These are phyloP conservation scores for Ranitomeya imitator DNA, from an alignment of 2,113 vertebrate genomes.

Conservation along the genomic window DNA sequence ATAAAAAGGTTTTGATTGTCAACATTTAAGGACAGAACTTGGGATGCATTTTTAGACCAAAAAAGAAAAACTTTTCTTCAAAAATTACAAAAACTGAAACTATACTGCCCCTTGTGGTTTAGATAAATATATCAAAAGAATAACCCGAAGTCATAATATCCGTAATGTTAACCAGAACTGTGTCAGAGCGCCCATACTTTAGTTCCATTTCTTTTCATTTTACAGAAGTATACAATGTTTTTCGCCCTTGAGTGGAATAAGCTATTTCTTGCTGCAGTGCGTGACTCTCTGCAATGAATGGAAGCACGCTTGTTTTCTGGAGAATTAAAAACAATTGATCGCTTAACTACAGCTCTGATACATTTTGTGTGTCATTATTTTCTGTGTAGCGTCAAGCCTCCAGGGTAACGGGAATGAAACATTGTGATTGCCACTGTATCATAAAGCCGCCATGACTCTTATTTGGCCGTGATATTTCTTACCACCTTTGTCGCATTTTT, in stretches of 20 bases:
- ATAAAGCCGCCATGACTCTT: conserved; percentile 24
- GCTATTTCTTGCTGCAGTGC: not conserved
- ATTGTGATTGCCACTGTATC: not conserved
- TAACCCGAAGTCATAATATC: not conserved
- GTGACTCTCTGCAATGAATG: conserved; percentile 11
- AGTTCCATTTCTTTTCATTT: not conserved
- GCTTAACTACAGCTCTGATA: conserved; percentile 54
- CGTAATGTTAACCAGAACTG: not conserved
- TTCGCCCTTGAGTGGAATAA: conserved; percentile 26
- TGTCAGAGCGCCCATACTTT: not conserved
- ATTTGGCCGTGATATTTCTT: conserved; percentile 10
- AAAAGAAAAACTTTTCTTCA: not conserved
- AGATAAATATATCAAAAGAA: not conserved
- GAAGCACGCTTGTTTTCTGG: conserved; percentile 46
- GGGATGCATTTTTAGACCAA: not conserved
- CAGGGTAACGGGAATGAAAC: not conserved
- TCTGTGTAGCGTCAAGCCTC: conserved; percentile 39
- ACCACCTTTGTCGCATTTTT: not conserved
- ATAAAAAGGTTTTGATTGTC: not conserved
- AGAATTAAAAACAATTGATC: conserved; percentile 55
- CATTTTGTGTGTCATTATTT: conserved; percentile 54
- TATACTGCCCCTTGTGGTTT: not conserved
- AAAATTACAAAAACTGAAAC: not conserved
- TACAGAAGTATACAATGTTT: not conserved
- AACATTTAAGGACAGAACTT: not conserved